These are phyloP conservation scores for Ammospiza maritima DNA, from an alignment of 2,797 vertebrate species.

Conservation along the genomic window DNA sequence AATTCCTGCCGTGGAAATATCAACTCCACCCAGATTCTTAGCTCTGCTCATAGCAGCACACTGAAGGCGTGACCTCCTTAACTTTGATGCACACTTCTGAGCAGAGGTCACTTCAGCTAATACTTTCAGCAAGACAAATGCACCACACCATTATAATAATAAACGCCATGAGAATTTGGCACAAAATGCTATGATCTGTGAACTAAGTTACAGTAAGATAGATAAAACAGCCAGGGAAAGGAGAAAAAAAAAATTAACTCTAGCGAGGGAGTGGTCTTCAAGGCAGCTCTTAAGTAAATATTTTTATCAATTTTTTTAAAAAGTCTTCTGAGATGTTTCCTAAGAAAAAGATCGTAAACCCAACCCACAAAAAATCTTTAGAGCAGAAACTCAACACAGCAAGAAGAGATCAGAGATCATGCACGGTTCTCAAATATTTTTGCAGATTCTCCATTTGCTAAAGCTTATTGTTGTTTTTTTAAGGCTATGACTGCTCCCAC, in stretches of 20 bases:
- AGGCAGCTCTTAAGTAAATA: slow-evolving; percentile 38
- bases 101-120: not conserved
- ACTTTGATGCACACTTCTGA: not conserved
- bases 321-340: not conserved
- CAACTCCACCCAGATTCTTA: not conserved
- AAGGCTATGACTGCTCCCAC: slow-evolving; percentile 50
- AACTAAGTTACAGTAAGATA: not conserved
- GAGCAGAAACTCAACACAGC: not conserved
- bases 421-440: slow-evolving; percentile 25
- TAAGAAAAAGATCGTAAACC: not conserved
- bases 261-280: not conserved
- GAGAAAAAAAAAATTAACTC: not conserved
- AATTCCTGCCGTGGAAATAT: not conserved
- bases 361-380: not conserved
- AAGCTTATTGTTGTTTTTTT: slow-evolving; percentile 49
- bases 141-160: not conserved
- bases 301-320: not conserved
- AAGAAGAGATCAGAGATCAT: not conserved
- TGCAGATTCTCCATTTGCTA: slow-evolving; percentile 37
- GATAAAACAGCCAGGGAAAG: slow-evolving; percentile 17
- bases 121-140: slow-evolving; percentile 8
- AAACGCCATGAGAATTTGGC: slow-evolving; percentile 4
- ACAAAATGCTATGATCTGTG: not conserved
- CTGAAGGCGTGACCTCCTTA: not conserved
- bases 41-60: not conserved